Evolutionary conservation across 2,113 vertebrate genomes (phyloP).

Genomic region (Grus americana): DNA sequence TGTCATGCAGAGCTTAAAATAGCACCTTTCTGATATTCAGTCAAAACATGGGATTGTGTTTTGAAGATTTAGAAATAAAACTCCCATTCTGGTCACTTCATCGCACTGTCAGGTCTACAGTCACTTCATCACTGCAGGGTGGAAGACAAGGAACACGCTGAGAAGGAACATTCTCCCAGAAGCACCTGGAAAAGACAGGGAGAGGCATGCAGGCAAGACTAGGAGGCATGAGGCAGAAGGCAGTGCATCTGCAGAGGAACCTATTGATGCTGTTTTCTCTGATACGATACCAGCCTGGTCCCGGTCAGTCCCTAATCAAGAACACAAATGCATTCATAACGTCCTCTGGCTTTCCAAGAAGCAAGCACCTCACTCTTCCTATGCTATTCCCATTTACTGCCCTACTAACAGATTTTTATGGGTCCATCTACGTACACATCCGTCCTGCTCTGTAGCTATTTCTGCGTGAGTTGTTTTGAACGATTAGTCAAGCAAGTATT

Average conservation of each 20-base stretch:
- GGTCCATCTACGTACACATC: background rate
- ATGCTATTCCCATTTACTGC: background rate
- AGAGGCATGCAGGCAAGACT: background rate
- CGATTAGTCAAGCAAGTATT: accelerated
- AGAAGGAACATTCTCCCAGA: background rate
- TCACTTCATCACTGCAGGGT: background rate
- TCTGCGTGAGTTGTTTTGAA: accelerated
- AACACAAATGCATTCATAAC: background rate
- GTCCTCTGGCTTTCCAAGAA: background rate
- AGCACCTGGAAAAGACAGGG: background rate
- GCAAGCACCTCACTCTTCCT: background rate
- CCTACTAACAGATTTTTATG: background rate
- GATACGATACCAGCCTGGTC: background rate
- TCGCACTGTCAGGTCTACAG: background rate
- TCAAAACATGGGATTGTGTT: background rate
- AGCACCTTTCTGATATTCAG: background rate
- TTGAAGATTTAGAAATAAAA: background rate
- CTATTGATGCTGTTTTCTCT: background rate
- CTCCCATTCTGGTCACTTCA: background rate
- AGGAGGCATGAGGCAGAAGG: background rate
- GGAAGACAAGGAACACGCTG: background rate
- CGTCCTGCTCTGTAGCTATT: accelerated
- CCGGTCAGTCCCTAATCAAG: background rate
- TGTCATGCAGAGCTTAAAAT: background rate
- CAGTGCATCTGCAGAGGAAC: background rate